Conservation (phyloP, 2,113 vertebrate species). For the Eulemur macaco region DNA sequence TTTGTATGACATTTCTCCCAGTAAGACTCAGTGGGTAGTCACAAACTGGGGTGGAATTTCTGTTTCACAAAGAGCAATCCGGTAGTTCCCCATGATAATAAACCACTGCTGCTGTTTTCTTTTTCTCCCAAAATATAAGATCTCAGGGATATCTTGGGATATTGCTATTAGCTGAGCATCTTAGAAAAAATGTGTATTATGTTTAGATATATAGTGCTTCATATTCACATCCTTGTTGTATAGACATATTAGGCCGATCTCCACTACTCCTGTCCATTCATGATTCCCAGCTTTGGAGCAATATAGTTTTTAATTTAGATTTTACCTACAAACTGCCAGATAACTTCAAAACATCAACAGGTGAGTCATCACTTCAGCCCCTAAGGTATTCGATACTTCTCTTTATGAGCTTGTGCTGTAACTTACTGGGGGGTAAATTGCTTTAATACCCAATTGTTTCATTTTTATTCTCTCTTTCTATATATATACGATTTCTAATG, state of each 20-base stretch:
- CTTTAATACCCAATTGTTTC: neutral
- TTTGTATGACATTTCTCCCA: neutral
- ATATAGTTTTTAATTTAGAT: neutral
- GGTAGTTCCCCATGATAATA: neutral
- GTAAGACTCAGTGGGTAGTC: neutral
- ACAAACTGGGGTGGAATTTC: neutral
- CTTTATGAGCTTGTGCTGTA: neutral
- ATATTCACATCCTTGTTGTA: neutral
- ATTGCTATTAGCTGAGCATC: neutral
- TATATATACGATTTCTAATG: neutral
- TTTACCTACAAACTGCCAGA: neutral
- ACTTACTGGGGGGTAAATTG: neutral
- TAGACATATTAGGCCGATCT: neutral
- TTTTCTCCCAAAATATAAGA: neutral
- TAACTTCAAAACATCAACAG: neutral
- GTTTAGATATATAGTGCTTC: neutral
- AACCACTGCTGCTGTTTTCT: neutral
- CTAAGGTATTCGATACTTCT: neutral
- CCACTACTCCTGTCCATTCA: neutral
- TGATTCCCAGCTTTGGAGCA: neutral
- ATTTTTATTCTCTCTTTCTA: neutral
- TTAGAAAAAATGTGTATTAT: neutral
- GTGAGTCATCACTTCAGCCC: neutral
- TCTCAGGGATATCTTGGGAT: neutral
- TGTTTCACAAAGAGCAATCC: neutral